Evolutionary conservation across 2,797 vertebrate species (phyloP), one percentile per base, ranked within the genome.

Genomic region (Sebastes umbrosus): DNA sequence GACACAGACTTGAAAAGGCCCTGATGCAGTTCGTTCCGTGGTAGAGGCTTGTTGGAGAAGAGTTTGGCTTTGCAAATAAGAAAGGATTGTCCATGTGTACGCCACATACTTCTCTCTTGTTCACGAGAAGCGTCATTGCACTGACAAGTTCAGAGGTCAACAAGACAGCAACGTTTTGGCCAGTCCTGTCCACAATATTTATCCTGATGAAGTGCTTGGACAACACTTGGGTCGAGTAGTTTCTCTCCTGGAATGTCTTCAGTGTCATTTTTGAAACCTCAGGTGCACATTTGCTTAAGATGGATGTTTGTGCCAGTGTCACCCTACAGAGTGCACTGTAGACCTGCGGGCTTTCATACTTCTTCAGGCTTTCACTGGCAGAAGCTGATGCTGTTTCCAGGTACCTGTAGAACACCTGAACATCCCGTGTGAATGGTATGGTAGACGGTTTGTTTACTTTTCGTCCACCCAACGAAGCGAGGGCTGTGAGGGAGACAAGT

Each of bases 181-280:
- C 69, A 0, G 50, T 63, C 50, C 39, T 83, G 20, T 8, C 67
- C 13, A 4, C 18, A 20, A 87, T 68, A 46, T 88, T 83, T 16
- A 93, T 83, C 39, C 78, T 87, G 58, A 89, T 85, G 67, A 94
- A 91, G 82, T 87, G 81, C 13, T 83, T 89, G 73, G 88, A 91
- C 74, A 94, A 34, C 32, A 87, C 84, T 43, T 72, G 73, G 0
- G 73, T 72, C 0, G 70, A 24, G 11, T 80, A 71, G 0, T 34
- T 77, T 1, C 84, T 84, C 58, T 91, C 75, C 71, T 92, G 80
- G 34, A 93, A 94, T 3, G 79, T 79, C 70, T 88, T 78, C 6
- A 94, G 64, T 1, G 77, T 84, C 9, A 94, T 90, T 75, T 87
- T 67, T 18, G 91, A 92, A 69, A 94, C 76, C 6, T 90, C 81